Percentiles rank a stretch among this genome's conserved stretches.
phyloP scores from a whole-genome alignment of 2,888 invertebrate species.

The Chalcis sispes region DNA sequence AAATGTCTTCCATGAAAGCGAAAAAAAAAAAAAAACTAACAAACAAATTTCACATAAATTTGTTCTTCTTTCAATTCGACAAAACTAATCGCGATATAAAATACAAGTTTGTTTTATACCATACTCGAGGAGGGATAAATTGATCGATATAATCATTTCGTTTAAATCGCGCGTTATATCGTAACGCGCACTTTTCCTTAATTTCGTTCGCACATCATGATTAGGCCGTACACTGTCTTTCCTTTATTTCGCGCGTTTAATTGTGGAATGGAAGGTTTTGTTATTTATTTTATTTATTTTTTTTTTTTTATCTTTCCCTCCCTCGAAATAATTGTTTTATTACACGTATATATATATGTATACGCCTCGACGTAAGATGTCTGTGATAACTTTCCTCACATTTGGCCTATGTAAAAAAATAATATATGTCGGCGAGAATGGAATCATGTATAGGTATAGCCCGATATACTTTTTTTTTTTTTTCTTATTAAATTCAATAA shows the following conservation, averaged over 20 bases:
- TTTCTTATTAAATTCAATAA: too few species aligned
- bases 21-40: too few species aligned
- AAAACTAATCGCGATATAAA: slow-evolving; percentile 48
- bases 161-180: neutral
- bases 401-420: slow-evolving; percentile 70
- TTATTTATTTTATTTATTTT: too few species aligned
- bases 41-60: too few species aligned
- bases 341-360: slow-evolving; percentile 8
- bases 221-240: slow-evolving; percentile 65
- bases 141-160: neutral
- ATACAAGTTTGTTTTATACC: slow-evolving; percentile 34
- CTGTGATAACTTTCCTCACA: slow-evolving; percentile 65
- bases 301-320: too few species aligned
- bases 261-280: too few species aligned
- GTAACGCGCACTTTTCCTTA: neutral
- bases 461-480: slow-evolving; percentile 21
- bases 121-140: slow-evolving; percentile 29
- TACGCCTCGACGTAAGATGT: slow-evolving; percentile 49
- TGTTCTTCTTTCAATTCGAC: slow-evolving; percentile 30
- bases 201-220: slow-evolving; percentile 2
- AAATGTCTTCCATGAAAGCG: too few species aligned
- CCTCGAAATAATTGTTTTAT: slow-evolving; percentile 1
- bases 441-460: slow-evolving; percentile 43
- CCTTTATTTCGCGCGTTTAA: slow-evolving; percentile 25
- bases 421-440: slow-evolving; percentile 67